Percentiles rank a stretch among this genome's conserved stretches.
Evolutionary conservation across 2,797 vertebrate genomes (phyloP).

Genomic region (Glossophaga mutica): DNA sequence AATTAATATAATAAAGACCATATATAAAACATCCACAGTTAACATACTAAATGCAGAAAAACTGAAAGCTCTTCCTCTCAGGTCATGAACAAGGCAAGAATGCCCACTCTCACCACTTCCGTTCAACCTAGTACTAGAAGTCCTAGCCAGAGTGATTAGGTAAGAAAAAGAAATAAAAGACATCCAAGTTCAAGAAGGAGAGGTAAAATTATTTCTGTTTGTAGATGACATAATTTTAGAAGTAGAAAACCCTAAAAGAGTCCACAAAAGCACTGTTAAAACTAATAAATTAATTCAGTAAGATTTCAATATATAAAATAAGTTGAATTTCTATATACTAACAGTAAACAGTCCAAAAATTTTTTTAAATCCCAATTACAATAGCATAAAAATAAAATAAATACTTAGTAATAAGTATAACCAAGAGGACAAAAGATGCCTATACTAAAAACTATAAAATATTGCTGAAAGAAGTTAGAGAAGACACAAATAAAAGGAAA

Average conservation of each 20-base stretch:
- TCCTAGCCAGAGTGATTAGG: background rate
- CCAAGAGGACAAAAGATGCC: background rate
- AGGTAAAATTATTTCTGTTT: background rate
- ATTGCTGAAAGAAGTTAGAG: background rate
- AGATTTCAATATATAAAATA: background rate
- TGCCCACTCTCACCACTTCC: background rate
- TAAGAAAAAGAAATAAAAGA: background rate
- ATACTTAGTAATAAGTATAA: background rate
- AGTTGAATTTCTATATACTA: background rate
- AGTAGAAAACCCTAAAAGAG: background rate
- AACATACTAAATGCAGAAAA: background rate
- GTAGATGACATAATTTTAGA: background rate
- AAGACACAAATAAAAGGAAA: background rate
- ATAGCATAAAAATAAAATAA: background rate
- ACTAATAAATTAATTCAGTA: background rate
- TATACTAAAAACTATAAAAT: background rate
- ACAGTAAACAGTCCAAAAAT: background rate
- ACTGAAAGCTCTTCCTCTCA: background rate
- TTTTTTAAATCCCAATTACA: background rate
- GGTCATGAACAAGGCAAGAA: background rate
- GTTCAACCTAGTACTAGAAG: background rate
- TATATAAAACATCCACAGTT: background rate
- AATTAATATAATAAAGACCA: background rate
- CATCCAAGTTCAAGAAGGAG: background rate
- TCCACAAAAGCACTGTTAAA: background rate